Base-by-base conservation (phyloP, 2,797 vertebrate genomes). In the Ctenopoma multispine region DNA sequence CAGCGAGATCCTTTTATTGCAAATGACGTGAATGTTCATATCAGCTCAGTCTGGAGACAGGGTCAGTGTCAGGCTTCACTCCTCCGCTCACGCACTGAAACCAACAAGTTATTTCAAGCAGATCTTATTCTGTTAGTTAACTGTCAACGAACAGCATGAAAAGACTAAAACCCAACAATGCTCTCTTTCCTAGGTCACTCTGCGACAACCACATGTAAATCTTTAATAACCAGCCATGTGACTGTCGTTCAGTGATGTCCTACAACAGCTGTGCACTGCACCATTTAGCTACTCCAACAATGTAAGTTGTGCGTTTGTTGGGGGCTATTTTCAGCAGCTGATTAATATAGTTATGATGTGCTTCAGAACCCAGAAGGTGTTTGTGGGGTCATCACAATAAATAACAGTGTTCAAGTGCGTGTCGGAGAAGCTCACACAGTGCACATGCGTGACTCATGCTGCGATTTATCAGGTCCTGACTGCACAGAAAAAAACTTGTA, bases 291-390 rank as follows among this genome's bases (percentile, higher is more conserved):
- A 48, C 18, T 21, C 17, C 17, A n/a, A 18, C 43, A 7, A 18
- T n/a, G 17, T 3, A 17, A 59, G 49, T 4, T 3, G 11, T 9
- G n/a, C 12, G 0, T 44, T n/a, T 64, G 0, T 14, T 20, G 6
- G 20, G 31, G 31, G 38, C 27, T 29, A 36, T 49, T 76, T 27
- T 48, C n/a, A 24, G 21, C 53, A 24, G 31, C 31, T 56, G 40
- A 47, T 20, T 36, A 40, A 40, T 14, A 40, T 14, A 14, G 12
- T 1, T 14, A 12, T 34, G 10, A 34, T 9, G 7, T 34, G 8
- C 31, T 10, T 2, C 9, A 34, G 31, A 34, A 34, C 31, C 31
- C 31, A 8, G 17, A 18, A 17, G 17, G 7, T 44, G 17, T 44
- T 43, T 43, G 15, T 17, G 17, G 5, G 17, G 5, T 44, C 40